Base-by-base conservation (phyloP, 2,113 vertebrate species). In the Microtus montanus region DNA sequence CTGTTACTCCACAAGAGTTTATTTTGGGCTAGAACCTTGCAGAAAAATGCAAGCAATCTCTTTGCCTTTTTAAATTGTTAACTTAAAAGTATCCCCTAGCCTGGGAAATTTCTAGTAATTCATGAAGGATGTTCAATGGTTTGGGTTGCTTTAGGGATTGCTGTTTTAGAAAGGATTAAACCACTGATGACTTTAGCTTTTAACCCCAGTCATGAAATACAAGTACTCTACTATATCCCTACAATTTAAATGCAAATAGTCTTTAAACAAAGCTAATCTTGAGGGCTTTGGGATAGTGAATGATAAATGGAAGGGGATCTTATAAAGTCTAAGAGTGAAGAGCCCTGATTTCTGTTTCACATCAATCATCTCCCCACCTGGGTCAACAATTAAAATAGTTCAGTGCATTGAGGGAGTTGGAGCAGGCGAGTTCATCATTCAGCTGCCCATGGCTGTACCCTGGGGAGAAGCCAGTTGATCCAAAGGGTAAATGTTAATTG, bases 241-340 rank as follows among this genome's bases (percentile, higher is more conserved):
- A 86, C 94, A 97, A 98, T 98, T 98, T 98, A 98, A 98, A 98
- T 98, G 98, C 97, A 98, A 98, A 98, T 98, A 97, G 97, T 98
- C 97, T 97, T 98, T 98, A 98, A 98, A 98, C 95, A 98, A 97
- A 96, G 93, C 94, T 98, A 97, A 98, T 98, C 97, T 97, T 73
- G 35, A 96, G 92, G 97, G 97, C 84, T 97, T 98, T 96, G 94
- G 41, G 95, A 66, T 90, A 90, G 52, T n/a, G 85, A 97, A 94
- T 97, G 96, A 98, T 98, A 71, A 96, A 98, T 96, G 93, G 93
- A 94, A 98, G 86, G 35, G 89, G 84, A 89, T 95, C 97, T 94
- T 96, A 95, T 87, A 95, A 97, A 91, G 91, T 96, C 93, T 91
- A 86, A 49, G 63, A 95, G 96, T 90, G 97, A 97, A 95, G 94